Percentiles rank a stretch among this genome's conserved stretches.
Evolutionary conservation across 2,797 vertebrate genomes (phyloP).

Genomic region (Linurgus olivaceus): DNA sequence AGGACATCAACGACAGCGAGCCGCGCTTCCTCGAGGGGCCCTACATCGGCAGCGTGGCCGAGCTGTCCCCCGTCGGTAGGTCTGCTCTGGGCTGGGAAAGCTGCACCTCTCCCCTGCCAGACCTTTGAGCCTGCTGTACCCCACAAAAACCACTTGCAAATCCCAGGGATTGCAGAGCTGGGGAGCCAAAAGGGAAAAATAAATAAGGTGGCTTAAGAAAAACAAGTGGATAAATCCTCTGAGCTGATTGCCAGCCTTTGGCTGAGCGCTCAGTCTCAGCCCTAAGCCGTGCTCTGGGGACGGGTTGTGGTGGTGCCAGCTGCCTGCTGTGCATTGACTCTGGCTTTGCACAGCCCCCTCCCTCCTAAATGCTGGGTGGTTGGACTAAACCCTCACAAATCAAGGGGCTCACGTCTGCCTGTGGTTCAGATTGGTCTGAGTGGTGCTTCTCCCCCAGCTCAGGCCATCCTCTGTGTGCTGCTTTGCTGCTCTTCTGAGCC

Average conservation of each 20-base stretch:
- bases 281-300: constrained; percentile 17
- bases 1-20: constrained; percentile 98
- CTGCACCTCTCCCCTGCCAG: background rate
- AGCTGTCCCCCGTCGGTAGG: constrained; percentile 92
- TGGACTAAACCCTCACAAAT: background rate
- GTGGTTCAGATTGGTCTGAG: background rate
- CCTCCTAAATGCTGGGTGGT: rapidly evolving
- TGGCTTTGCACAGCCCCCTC: background rate
- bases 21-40: constrained; percentile 95
- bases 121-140: background rate
- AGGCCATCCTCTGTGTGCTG: background rate
- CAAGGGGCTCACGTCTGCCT: background rate
- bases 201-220: constrained; percentile 64
- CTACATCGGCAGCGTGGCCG: constrained; percentile 94
- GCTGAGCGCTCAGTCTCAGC: constrained; percentile 36
- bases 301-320: background rate
- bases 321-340: background rate
- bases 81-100: background rate
- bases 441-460: background rate
- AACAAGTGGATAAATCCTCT: constrained; percentile 65
- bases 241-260: constrained; percentile 43
- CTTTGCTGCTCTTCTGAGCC: background rate
- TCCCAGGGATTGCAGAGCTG: background rate
- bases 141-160: background rate
- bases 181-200: constrained; percentile 24